Conservation (phyloP, 2,113 vertebrate species). For the Danionella cerebrum region DNA sequence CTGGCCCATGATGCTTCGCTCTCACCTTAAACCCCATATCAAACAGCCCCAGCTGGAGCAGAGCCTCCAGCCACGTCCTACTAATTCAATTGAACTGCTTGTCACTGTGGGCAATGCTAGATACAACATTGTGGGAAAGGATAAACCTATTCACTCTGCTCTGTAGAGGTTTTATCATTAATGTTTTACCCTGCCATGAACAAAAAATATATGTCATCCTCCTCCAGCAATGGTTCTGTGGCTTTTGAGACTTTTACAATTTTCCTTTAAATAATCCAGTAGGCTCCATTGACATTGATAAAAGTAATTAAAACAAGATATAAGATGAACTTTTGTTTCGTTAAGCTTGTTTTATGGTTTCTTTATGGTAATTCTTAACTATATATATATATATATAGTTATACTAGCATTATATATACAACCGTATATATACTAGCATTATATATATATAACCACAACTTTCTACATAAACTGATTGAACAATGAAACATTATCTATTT, state of each 20-base stretch:
- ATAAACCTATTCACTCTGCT: constrained; percentile 59
- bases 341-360: too few relatives aligned
- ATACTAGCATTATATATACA: too few relatives aligned
- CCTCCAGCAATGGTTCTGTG: constrained; percentile 18
- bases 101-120: constrained; percentile 65
- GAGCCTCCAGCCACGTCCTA: constrained; percentile 64
- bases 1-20: constrained; percentile 63
- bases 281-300: not conserved
- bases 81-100: constrained; percentile 73
- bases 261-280: constrained; percentile 32
- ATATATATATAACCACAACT: too few relatives aligned
- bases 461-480: too few relatives aligned
- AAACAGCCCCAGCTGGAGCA: constrained; percentile 65
- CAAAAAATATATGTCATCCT: constrained; percentile 46
- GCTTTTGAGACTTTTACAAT: constrained; percentile 3
- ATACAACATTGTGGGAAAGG: constrained; percentile 61
- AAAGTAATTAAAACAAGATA: not conserved
- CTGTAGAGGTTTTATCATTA: constrained; percentile 56
- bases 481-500: too few relatives aligned
- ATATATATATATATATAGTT: too few relatives aligned
- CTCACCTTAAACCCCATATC: constrained; percentile 70
- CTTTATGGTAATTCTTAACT: too few relatives aligned
- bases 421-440: too few relatives aligned
- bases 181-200: constrained; percentile 46
- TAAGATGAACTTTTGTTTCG: too few relatives aligned